Evolutionary conservation across 2,888 invertebrate species (phyloP).

Genomic region (Polydrusus tereticollis): DNA sequence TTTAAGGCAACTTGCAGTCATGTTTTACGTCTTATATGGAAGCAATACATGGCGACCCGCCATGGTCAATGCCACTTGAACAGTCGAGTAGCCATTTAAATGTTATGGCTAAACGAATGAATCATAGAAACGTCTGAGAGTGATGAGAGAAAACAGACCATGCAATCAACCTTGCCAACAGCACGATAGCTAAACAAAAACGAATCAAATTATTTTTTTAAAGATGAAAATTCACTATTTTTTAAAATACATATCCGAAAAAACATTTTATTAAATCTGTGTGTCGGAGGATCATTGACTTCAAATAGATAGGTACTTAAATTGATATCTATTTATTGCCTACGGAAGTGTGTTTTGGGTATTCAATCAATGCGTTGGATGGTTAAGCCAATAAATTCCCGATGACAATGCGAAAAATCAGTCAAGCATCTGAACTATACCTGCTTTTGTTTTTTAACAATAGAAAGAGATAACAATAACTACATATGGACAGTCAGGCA

Average conservation of each 20-base stretch:
- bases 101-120: conserved; percentile 22
- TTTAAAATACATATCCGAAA: too few relatives aligned
- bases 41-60: conserved; percentile 19
- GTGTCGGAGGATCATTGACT: conserved; percentile 25
- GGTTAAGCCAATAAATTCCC: conserved; percentile 24
- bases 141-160: conserved; percentile 26
- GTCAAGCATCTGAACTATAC: conserved; percentile 17
- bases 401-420: conserved; percentile 20
- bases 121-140: conserved; percentile 31
- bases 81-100: conserved; percentile 17
- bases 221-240: too few relatives aligned
- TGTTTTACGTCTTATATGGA: conserved; percentile 14
- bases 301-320: conserved; percentile 18
- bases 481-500: too few relatives aligned
- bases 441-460: conserved; percentile 12
- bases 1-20: conserved; percentile 23
- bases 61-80: conserved; percentile 35
- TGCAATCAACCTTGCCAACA: conserved; percentile 9
- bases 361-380: conserved; percentile 23
- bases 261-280: too few relatives aligned
- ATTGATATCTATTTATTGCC: conserved; percentile 10
- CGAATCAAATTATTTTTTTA: too few relatives aligned
- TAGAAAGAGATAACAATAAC: background rate
- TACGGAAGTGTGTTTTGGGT: conserved; percentile 30
- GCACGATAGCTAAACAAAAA: background rate